Evolutionary conservation across 1,140 invertebrate genomes (phyloP).

Genomic region (Batillaria attramentaria): DNA sequence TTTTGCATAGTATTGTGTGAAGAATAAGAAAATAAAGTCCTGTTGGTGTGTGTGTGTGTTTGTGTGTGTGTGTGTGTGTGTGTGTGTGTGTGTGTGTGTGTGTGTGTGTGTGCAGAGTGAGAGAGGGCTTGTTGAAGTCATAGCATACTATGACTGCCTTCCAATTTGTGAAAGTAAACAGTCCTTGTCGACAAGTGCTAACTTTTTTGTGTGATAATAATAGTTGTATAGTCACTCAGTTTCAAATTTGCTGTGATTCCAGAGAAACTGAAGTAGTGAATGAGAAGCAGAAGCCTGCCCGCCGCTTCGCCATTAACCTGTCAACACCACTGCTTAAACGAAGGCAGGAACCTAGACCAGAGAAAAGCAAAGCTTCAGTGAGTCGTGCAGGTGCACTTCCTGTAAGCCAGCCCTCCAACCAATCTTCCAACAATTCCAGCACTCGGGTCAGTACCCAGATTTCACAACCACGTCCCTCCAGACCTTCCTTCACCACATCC

Average conservation of each 20-base stretch:
- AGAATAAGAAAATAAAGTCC: too few relatives aligned
- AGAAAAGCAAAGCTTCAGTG: not conserved
- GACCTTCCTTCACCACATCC: not conserved
- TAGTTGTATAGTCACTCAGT: not conserved
- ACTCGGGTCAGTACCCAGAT: not conserved
- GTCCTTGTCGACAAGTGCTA: not conserved
- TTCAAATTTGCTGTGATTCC: not conserved
- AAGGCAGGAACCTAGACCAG: constrained; percentile 37
- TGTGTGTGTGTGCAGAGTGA: too few relatives aligned
- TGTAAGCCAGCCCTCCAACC: not conserved
- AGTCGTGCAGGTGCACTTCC: too few relatives aligned
- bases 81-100: too few relatives aligned
- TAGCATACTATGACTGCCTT: too few relatives aligned
- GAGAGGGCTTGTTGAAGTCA: too few relatives aligned
- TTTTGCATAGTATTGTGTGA: too few relatives aligned
- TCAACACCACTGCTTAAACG: constrained; percentile 48
- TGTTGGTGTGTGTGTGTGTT: too few relatives aligned
- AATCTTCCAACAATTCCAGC: constrained; percentile 4
- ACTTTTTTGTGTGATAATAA: not conserved
- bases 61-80: too few relatives aligned
- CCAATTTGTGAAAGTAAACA: too few relatives aligned
- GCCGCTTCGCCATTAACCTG: constrained; percentile 53
- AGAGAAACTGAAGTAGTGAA: constrained; percentile 25
- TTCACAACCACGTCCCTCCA: not conserved
- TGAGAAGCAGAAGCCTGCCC: constrained; percentile 53